These are phyloP conservation scores for Rhagonycha lutea DNA, from an alignment of 2,888 invertebrate genomes.

Conservation along the genomic window DNA sequence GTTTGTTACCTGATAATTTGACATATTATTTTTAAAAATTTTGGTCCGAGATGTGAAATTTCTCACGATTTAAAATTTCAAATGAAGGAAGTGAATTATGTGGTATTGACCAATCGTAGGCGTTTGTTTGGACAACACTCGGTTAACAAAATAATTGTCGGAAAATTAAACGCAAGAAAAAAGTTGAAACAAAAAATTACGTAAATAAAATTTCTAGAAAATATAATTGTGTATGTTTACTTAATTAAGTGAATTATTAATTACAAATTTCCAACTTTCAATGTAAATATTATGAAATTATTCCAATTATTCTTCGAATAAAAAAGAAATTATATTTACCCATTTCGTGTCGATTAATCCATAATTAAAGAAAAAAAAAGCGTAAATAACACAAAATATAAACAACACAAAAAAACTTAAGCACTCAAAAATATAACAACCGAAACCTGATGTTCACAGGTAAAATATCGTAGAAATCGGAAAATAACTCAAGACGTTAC, in stretches of 20 bases:
- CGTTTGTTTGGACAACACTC: neutral
- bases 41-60: neutral
- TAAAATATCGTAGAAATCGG: neutral
- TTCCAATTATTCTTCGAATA: neutral
- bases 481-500: neutral
- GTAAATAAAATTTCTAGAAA: neutral
- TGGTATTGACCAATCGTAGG: too few relatives aligned
- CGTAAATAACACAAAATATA: neutral
- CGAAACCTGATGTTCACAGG: neutral
- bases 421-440: neutral
- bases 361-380: neutral
- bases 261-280: neutral
- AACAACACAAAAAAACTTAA: neutral
- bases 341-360: neutral
- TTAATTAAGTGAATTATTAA: neutral
- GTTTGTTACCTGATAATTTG: neutral
- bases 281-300: neutral
- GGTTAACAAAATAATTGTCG: neutral
- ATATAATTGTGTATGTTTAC: neutral
- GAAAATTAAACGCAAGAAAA: neutral
- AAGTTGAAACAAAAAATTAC: neutral
- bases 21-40: neutral
- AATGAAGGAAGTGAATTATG: neutral
- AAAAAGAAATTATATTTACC: neutral
- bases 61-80: neutral